Evolutionary conservation across 2,113 vertebrate species (phyloP), one percentile per base, ranked within the genome.

Genomic region (Colaptes auratus): DNA sequence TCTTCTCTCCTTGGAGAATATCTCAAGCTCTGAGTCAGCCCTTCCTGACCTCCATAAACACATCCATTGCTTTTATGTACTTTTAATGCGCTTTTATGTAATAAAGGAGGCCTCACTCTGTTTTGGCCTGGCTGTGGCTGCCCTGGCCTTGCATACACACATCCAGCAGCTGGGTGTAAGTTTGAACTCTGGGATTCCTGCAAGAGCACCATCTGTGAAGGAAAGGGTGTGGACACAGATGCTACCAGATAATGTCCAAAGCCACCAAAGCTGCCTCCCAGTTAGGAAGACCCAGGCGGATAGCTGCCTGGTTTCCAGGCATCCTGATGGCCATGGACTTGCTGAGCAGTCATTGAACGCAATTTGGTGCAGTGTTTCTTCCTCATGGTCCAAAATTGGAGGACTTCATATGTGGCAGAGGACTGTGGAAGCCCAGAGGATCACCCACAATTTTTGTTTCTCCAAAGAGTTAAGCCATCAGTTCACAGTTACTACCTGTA

Each of bases 1-100:
- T 93, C 78, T 76, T 89, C 56, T 97, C 88, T 86, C 78, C 78
- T 89, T 92, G 89, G 93, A 94, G 94, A 96, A 95, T 95, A 94
- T 91, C 85, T 90, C 75, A 72, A 72, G 35, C 92, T 65, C 74
- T 75, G 24, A 95, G 65, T 64, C 84, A 95, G 66, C 33, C 65
- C 56, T 94, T 96, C 65, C 80, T 73, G 78, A 93, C 70, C 91
- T 92, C 85, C 77, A 44, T 92, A 96, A 96, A 96, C 88, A 96
- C 63, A 85, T 88, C 84, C n/a, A 65, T 82, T 67, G 63, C 53
- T 95, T 95, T 92, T 86, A 85, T 76, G 84, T 33, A 83, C 66
- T 72, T 52, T 52, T 52, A 24, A 52, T 52, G 50, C 12, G 50
- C 50, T 52, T 52, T 52, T 52, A 24, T 25, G 56, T 52, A 91